Conservation (phyloP, 2,113 vertebrate genomes). For the Rhagologus leucostigma region DNA sequence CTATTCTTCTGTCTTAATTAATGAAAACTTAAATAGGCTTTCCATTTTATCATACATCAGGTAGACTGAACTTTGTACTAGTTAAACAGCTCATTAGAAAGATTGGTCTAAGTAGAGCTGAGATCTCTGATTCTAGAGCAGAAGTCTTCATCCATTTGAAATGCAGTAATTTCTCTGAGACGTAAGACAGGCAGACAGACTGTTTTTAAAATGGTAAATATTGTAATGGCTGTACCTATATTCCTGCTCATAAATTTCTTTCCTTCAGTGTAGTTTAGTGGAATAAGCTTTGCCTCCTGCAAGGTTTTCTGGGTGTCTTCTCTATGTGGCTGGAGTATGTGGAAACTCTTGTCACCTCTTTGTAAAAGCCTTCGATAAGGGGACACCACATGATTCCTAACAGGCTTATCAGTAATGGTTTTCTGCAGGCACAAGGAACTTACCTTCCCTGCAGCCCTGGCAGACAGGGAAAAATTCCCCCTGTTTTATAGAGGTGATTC, state of each 20-base stretch:
- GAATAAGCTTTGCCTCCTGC: not conserved
- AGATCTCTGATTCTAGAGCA: not conserved
- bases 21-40: conserved; percentile 22
- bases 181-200: not conserved
- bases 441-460: not conserved
- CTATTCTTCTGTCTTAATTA: conserved; percentile 29
- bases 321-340: not conserved
- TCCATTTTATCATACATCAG: conserved; percentile 6
- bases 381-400: not conserved
- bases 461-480: not conserved
- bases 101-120: not conserved
- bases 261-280: not conserved
- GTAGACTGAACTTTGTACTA: conserved; percentile 13
- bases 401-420: not conserved
- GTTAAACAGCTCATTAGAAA: conserved; percentile 61
- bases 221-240: not conserved
- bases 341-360: not conserved
- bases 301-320: not conserved
- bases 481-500: not conserved
- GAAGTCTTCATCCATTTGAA: not conserved
- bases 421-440: not conserved
- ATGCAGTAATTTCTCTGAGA: not conserved
- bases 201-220: not conserved
- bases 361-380: not conserved
- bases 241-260: not conserved